Percentiles rank a stretch among this genome's conserved stretches.
Conservation (phyloP, 1,140 invertebrate species). For the Bathynomus jamesi region DNA sequence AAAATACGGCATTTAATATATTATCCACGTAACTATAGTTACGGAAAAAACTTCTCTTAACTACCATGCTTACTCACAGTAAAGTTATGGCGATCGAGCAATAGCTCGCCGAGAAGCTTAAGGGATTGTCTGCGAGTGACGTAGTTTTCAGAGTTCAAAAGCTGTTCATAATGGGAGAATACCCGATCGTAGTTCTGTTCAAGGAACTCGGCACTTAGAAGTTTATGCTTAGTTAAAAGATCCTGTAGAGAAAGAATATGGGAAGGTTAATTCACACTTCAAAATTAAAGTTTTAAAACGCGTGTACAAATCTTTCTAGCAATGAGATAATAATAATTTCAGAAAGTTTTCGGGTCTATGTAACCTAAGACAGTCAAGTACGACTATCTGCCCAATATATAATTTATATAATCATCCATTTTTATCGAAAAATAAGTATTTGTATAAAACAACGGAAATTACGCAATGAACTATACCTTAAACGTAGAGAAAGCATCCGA, state of each 20-base stretch:
- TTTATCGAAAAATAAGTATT: too few species aligned
- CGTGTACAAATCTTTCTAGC: too few species aligned
- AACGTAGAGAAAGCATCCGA: conserved; percentile 99
- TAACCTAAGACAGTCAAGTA: too few species aligned
- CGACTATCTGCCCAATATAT: too few species aligned
- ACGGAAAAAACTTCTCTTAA: too few species aligned
- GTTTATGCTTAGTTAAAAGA: conserved; percentile 96
- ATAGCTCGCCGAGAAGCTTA: conserved; percentile 91
- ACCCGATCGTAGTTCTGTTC: conserved; percentile 98
- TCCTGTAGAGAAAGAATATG: conserved; percentile 61
- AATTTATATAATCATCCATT: too few species aligned
- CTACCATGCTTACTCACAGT: too few species aligned
- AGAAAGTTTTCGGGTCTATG: too few species aligned
- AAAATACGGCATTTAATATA: too few species aligned
- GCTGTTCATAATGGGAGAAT: conserved; percentile 88
- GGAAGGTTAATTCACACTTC: too few species aligned
- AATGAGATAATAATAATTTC: too few species aligned
- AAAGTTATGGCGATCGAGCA: conserved; percentile 98
- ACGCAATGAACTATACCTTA: conserved; percentile 68
- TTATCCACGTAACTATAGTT: too few species aligned
- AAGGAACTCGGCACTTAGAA: conserved; percentile 94
- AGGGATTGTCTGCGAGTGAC: conserved; percentile 93
- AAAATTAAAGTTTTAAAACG: conserved; percentile 15
- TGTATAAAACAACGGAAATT: conserved; percentile 5
- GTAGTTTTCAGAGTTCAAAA: conserved; percentile 98